Percentiles rank a stretch among this genome's conserved stretches.
Conservation (phyloP, 92 coral and sea anemone species). For the Epizoanthus stellaris region DNA sequence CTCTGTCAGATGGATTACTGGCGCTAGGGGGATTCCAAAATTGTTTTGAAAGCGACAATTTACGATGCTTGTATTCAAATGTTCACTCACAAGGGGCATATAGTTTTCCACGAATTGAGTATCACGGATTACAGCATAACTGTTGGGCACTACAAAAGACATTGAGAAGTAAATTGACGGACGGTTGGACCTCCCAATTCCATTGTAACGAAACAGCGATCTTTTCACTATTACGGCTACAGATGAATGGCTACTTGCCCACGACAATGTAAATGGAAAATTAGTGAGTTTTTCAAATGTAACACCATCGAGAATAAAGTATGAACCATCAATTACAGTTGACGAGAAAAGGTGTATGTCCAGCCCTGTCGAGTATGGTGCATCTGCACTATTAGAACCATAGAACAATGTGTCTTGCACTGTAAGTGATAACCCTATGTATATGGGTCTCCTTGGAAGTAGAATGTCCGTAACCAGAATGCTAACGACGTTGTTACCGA, state of each 20-base stretch:
- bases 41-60: slow-evolving; percentile 19
- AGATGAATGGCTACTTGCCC: background rate
- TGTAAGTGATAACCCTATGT: background rate
- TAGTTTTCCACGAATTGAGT: slow-evolving; percentile 6
- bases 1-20: background rate
- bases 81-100: background rate
- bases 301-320: background rate
- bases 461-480: background rate
- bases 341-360: background rate
- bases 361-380: background rate
- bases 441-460: background rate
- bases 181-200: background rate
- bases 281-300: background rate
- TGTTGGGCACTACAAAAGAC: background rate
- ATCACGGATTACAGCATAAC: background rate
- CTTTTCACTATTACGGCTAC: background rate
- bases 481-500: background rate
- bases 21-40: background rate
- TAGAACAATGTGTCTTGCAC: background rate
- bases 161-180: background rate
- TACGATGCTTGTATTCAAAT: background rate
- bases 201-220: background rate
- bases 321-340: background rate
- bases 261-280: background rate
- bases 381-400: background rate